Evolutionary conservation across 2,888 invertebrate species (phyloP).

Genomic region (Drosophila mayaguana): DNA sequence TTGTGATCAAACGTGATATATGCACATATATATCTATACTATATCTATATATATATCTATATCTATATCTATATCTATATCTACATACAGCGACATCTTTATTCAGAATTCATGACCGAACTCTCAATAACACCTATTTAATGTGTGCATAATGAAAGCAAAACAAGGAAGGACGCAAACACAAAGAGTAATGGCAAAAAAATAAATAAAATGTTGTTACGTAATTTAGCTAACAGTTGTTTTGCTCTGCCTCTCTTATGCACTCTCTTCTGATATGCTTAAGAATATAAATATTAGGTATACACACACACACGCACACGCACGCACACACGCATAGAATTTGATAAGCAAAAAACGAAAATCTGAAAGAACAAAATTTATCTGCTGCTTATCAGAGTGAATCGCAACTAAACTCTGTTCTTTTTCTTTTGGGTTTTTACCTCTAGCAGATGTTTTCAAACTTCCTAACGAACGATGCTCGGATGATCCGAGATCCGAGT

Average conservation of each 20-base stretch:
- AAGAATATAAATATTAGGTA: background rate
- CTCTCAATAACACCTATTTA: background rate
- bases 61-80: background rate
- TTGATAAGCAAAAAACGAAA: constrained; percentile 15
- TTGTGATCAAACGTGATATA: no score
- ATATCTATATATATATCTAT: background rate
- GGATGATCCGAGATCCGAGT: constrained; percentile 1
- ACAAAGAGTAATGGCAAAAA: constrained; percentile 1
- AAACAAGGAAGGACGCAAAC: background rate
- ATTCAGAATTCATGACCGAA: background rate
- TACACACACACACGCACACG: background rate
- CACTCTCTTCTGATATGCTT: background rate
- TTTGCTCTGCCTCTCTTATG: background rate
- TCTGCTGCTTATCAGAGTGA: constrained; percentile 32
- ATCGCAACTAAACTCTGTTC: background rate
- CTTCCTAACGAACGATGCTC: constrained; percentile 8
- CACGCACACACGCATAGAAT: constrained; percentile 1
- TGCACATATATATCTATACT: background rate
- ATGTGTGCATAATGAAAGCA: constrained; percentile 9
- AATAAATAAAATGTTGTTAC: background rate
- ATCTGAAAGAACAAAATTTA: constrained; percentile 13
- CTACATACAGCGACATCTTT: no score
- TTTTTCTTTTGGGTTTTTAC: background rate
- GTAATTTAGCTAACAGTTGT: constrained; percentile 4
- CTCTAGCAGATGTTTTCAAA: constrained; percentile 17